A percentile compares a stretch with the other conserved stretches of the same genome.
phyloP scores from a whole-genome alignment of 2,113 vertebrate genomes.

The Lampris incognitus region DNA sequence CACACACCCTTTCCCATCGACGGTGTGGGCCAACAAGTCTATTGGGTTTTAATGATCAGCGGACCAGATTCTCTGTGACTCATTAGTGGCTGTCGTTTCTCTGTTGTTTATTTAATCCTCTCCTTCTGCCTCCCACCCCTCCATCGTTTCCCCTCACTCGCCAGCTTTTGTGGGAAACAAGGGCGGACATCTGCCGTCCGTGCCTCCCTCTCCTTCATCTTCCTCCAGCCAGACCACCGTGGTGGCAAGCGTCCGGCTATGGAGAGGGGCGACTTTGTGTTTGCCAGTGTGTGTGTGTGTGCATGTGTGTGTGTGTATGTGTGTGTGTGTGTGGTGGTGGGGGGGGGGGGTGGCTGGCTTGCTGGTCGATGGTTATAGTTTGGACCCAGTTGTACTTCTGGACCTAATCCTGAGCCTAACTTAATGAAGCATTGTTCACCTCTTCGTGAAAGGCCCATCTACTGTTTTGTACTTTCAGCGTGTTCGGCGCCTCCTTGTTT shows the following conservation, averaged over 20 bases:
- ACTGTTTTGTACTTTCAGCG: constrained; percentile 28
- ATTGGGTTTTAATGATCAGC: constrained; percentile 77
- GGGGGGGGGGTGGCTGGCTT: constrained; percentile 11
- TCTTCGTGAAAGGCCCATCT: constrained; percentile 21
- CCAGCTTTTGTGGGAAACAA: constrained; percentile 71
- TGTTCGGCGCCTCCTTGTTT: constrained; percentile 1
- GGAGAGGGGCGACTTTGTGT: constrained; percentile 67
- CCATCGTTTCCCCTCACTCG: constrained; percentile 59
- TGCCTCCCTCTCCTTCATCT: constrained; percentile 77
- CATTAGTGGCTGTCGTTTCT: constrained; percentile 73
- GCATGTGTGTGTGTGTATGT: constrained; percentile 50
- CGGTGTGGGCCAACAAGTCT: constrained; percentile 66
- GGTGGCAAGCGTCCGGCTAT: constrained; percentile 69
- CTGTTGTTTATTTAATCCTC: constrained; percentile 72
- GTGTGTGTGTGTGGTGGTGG: constrained; percentile 23
- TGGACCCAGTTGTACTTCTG: constrained; percentile 51
- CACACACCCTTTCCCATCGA: constrained; percentile 41
- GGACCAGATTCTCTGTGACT: constrained; percentile 71
- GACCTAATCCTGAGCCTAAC: constrained; percentile 35
- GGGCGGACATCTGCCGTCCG: constrained; percentile 83
- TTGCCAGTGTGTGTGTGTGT: constrained; percentile 37
- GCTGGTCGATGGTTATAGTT: neutral
- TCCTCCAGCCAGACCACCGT: constrained; percentile 77
- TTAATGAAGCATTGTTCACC: constrained; percentile 22
- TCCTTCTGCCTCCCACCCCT: constrained; percentile 68